phyloP scores from a whole-genome alignment of 2,888 invertebrate species.

The Drosophila algonquin region DNA sequence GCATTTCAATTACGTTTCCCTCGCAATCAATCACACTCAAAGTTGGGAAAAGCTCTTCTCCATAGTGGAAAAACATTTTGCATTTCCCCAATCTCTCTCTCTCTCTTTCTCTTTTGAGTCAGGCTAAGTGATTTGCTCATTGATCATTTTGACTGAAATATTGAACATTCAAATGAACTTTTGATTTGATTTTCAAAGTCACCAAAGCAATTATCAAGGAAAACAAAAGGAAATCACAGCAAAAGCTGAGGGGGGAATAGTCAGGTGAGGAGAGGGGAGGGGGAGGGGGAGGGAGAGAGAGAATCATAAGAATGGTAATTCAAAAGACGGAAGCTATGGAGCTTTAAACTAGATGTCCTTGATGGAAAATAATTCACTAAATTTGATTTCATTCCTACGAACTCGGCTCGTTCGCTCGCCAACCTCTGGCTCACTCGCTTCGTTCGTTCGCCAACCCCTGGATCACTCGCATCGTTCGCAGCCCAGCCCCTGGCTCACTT shows the following conservation, averaged over 20 bases:
- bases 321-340: too few species aligned
- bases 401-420: too few species aligned
- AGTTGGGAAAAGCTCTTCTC: slow-evolving; percentile 55
- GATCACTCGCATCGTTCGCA: too few species aligned
- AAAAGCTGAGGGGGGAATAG: neutral
- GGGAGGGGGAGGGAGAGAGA: neutral
- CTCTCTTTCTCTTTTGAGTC: slow-evolving; percentile 7
- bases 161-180: slow-evolving; percentile 25
- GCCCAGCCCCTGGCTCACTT: too few species aligned
- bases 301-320: too few species aligned
- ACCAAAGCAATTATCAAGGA: neutral
- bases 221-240: neutral
- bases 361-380: too few species aligned
- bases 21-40: slow-evolving; percentile 72
- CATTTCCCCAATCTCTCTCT: slow-evolving; percentile 22
- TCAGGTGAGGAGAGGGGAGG: neutral
- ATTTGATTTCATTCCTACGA: too few species aligned
- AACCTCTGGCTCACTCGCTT: too few species aligned
- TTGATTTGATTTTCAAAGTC: slow-evolving; percentile 23
- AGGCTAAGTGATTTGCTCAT: slow-evolving; percentile 39
- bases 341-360: too few species aligned
- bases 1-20: slow-evolving; percentile 64
- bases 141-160: slow-evolving; percentile 35
- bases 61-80: slow-evolving; percentile 48
- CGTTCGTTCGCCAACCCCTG: too few species aligned